These are phyloP conservation scores for Platysteira castanea DNA, from an alignment of 2,113 vertebrate species.

Conservation along the genomic window DNA sequence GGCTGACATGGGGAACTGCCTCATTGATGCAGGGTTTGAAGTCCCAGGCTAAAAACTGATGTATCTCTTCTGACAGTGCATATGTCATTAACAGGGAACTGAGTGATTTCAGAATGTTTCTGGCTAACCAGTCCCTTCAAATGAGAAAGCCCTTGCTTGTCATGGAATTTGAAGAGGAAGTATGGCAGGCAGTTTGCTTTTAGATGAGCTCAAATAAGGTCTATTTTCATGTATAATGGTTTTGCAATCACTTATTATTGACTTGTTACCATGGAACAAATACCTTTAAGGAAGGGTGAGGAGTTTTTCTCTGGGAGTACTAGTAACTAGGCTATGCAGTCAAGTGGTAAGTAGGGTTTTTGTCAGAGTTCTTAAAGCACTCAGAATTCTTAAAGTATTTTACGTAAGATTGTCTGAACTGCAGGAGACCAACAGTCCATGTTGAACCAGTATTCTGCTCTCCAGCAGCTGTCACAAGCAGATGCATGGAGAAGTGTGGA, in stretches of 20 bases:
- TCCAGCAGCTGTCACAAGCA: background rate
- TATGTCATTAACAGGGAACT: background rate
- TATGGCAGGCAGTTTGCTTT: background rate
- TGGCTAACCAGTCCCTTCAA: background rate
- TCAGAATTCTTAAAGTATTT: background rate
- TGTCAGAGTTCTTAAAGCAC: background rate
- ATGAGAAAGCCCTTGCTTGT: background rate
- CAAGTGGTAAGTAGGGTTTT: background rate
- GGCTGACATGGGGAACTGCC: background rate
- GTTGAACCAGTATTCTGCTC: background rate
- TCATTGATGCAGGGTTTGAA: background rate
- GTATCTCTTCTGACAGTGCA: constrained; percentile 1
- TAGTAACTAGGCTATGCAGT: background rate
- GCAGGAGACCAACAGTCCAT: background rate
- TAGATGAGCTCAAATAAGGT: background rate
- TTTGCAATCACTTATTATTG: background rate
- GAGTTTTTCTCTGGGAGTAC: background rate
- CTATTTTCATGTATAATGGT: background rate
- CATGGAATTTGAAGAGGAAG: background rate
- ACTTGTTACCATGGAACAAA: background rate
- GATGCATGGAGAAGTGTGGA: background rate
- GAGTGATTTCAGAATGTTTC: background rate
- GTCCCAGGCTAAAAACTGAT: constrained; percentile 6
- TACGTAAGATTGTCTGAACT: background rate
- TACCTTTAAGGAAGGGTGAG: background rate